Evolutionary conservation across 2,888 invertebrate species (phyloP).

Genomic region (Tinea semifulvella): DNA sequence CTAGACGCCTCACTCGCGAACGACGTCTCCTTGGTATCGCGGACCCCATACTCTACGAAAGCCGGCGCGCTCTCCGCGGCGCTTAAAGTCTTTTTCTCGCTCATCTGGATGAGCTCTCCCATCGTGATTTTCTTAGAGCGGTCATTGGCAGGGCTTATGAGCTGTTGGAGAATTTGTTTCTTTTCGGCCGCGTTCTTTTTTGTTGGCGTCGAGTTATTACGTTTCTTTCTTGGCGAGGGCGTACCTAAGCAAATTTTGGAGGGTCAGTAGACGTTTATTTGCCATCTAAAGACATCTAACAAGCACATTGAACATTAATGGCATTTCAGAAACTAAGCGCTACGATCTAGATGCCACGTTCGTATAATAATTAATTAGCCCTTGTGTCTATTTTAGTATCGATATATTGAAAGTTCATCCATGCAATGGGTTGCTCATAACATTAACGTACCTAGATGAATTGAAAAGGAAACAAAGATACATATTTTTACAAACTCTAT

Average conservation of each 20-base stretch:
- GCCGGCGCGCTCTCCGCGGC: slow-evolving; percentile 59
- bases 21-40: slow-evolving; percentile 68
- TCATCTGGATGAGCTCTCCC: slow-evolving; percentile 79
- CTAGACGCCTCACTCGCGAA: slow-evolving; percentile 63
- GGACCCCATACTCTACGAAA: slow-evolving; percentile 49
- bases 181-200: slow-evolving; percentile 81
- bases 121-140: slow-evolving; percentile 71
- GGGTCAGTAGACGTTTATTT: slow-evolving; percentile 1
- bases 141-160: slow-evolving; percentile 75
- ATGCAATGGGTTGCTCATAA: no score
- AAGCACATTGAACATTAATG: slow-evolving; percentile 8
- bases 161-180: slow-evolving; percentile 80
- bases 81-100: slow-evolving; percentile 65
- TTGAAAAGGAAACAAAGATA: neutral
- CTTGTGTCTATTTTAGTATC: slow-evolving; percentile 5
- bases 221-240: slow-evolving; percentile 80
- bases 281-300: slow-evolving; percentile 7
- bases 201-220: slow-evolving; percentile 81
- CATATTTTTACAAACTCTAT: no score
- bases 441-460: neutral
- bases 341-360: neutral
- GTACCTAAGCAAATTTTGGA: slow-evolving; percentile 61
- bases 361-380: neutral
- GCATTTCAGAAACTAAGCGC: neutral
- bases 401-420: neutral